Conservation (phyloP, 2,797 vertebrate genomes). For the Corythornis leucogaster region DNA sequence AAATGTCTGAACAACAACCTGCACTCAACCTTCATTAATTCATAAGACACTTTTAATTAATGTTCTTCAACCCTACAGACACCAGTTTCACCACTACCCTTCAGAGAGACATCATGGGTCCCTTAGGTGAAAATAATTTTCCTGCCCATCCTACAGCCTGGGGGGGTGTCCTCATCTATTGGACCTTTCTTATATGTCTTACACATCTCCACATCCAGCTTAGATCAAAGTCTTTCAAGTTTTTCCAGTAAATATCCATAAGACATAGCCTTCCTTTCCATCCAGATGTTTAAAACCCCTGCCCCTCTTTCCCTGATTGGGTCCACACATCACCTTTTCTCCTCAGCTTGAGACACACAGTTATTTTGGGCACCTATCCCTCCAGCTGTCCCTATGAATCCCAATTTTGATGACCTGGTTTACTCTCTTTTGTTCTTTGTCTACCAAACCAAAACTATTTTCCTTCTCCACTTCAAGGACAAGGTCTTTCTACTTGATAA, state of each 20-base stretch:
- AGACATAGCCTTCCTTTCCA: background rate
- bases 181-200: background rate
- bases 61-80: background rate
- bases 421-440: background rate
- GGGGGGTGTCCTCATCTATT: background rate
- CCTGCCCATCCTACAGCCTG: background rate
- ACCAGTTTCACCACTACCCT: background rate
- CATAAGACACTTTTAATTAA: accelerated
- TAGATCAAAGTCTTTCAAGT: background rate
- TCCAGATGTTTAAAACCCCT: background rate
- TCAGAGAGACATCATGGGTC: background rate
- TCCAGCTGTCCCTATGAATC: background rate
- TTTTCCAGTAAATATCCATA: background rate
- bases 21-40: background rate
- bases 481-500: background rate
- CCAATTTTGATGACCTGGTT: background rate
- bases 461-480: background rate
- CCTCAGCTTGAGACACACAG: background rate
- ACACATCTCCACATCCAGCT: background rate
- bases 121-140: background rate
- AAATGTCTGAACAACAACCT: background rate
- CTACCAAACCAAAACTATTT: background rate
- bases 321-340: background rate
- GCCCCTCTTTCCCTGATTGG: background rate
- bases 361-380: background rate